Evolutionary conservation across 2,888 invertebrate genomes (phyloP).

Genomic region (Amblyjoppa proteus): DNA sequence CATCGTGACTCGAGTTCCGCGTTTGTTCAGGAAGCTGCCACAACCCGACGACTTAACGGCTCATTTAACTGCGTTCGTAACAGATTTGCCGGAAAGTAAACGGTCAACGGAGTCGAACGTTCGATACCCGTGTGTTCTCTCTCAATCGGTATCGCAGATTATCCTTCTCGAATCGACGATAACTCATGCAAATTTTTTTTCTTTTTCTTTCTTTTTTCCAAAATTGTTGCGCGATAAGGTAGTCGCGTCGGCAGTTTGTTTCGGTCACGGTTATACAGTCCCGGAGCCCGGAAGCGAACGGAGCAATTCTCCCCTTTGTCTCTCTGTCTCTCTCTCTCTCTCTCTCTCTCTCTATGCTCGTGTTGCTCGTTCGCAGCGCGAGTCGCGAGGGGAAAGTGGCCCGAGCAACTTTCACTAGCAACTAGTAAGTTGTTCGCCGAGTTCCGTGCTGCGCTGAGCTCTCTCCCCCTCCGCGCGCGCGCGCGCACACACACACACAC

Average conservation of each 20-base stretch:
- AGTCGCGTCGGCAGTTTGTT: conserved; percentile 23
- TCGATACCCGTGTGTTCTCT: no score
- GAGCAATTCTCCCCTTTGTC: conserved; percentile 56
- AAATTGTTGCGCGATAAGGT: conserved; percentile 17
- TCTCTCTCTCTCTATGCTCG: conserved; percentile 53
- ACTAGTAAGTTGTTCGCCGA: conserved; percentile 54
- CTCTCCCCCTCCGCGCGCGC: conserved; percentile 8
- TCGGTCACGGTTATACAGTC: conserved; percentile 44
- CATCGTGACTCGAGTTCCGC: conserved; percentile 48
- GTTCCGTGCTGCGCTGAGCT: conserved; percentile 37
- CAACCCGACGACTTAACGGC: conserved; percentile 71
- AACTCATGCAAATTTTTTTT: background rate
- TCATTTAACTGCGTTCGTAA: conserved; percentile 70
- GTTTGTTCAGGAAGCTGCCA: conserved; percentile 66
- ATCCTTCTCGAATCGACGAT: background rate
- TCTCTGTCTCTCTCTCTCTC: conserved; percentile 27
- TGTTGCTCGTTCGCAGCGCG: conserved; percentile 70
- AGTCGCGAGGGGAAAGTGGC: conserved; percentile 83
- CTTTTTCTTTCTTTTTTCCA: background rate
- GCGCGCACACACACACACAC: background rate
- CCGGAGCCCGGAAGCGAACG: conserved; percentile 60
- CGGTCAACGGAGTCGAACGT: background rate
- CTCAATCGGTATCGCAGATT: background rate
- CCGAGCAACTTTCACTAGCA: conserved; percentile 83
- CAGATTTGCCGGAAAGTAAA: conserved; percentile 32